Percentiles rank a stretch among this genome's conserved stretches.
phyloP scores from a whole-genome alignment of 2,888 invertebrate genomes.

The Nephrotoma flavescens region DNA sequence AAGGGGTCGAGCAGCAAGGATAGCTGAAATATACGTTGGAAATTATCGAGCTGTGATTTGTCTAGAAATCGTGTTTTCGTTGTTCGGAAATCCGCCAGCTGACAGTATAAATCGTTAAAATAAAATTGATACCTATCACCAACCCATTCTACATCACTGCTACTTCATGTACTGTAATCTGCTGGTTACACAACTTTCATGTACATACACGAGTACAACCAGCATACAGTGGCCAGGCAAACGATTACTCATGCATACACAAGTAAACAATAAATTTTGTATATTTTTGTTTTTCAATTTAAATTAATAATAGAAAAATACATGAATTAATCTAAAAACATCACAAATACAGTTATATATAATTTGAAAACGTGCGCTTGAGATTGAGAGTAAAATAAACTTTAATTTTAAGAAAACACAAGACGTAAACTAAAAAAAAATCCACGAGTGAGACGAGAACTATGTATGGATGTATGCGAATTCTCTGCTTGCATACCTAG shows the following conservation, averaged over 20 bases:
- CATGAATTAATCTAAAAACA: neutral
- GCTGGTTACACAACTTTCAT: neutral
- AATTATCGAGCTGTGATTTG: too few species aligned
- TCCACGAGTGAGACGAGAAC: too few species aligned
- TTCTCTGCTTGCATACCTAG: neutral
- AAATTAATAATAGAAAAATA: neutral
- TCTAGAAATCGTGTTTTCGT: too few species aligned
- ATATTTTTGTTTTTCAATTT: neutral
- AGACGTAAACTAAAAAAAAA: neutral
- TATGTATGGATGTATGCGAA: too few species aligned
- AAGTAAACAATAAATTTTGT: neutral
- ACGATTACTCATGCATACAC: neutral
- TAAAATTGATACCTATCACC: neutral
- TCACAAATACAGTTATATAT: neutral
- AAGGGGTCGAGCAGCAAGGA: too few species aligned
- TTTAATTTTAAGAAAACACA: neutral
- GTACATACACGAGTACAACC: neutral
- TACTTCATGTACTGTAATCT: neutral
- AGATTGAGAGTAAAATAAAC: neutral
- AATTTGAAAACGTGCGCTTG: neutral
- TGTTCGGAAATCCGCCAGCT: too few species aligned
- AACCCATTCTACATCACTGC: neutral
- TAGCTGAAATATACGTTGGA: too few species aligned
- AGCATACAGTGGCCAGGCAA: neutral
- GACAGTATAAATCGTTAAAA: too few species aligned